These are phyloP conservation scores for Neria commutata DNA, from an alignment of 2,888 invertebrate species.

Conservation along the genomic window DNA sequence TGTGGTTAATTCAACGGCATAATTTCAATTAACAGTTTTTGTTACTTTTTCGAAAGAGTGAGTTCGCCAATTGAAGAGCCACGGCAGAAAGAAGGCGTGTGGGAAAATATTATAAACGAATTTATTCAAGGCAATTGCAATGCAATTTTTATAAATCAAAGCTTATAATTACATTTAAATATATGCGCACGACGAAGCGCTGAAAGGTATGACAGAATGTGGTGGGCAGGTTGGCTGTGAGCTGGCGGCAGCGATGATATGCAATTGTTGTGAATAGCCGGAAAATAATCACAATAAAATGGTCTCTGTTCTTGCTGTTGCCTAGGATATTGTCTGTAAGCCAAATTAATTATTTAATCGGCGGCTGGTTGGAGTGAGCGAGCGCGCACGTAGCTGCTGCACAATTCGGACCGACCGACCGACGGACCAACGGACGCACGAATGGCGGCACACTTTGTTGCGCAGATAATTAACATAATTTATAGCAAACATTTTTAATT, in stretches of 20 bases:
- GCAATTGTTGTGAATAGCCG: not conserved
- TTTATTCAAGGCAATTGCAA: constrained; percentile 14
- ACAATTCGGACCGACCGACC: not conserved
- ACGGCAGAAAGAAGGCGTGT: not conserved
- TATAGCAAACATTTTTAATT: constrained; percentile 21
- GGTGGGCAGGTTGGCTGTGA: not conserved
- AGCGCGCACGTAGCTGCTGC: too few species aligned
- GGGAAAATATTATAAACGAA: constrained; percentile 1
- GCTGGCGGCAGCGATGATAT: not conserved
- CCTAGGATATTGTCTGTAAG: constrained; percentile 13
- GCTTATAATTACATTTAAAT: constrained; percentile 26
- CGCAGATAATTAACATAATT: constrained; percentile 22
- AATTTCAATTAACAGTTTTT: constrained; percentile 25
- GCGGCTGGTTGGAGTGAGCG: not conserved
- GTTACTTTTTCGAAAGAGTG: constrained; percentile 18
- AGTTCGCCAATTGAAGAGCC: constrained; percentile 10
- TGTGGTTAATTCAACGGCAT: constrained; percentile 22
- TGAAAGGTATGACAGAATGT: not conserved
- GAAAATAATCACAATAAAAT: not conserved
- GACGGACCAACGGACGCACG: not conserved
- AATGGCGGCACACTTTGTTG: not conserved
- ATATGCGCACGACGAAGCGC: constrained; percentile 5
- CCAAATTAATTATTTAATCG: constrained; percentile 20
- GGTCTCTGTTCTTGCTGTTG: not conserved
- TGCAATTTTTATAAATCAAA: constrained; percentile 27